Evolutionary conservation across 2,797 vertebrate species (phyloP), one percentile per base, ranked within the genome.

Genomic region (Coregonus suidteri): DNA sequence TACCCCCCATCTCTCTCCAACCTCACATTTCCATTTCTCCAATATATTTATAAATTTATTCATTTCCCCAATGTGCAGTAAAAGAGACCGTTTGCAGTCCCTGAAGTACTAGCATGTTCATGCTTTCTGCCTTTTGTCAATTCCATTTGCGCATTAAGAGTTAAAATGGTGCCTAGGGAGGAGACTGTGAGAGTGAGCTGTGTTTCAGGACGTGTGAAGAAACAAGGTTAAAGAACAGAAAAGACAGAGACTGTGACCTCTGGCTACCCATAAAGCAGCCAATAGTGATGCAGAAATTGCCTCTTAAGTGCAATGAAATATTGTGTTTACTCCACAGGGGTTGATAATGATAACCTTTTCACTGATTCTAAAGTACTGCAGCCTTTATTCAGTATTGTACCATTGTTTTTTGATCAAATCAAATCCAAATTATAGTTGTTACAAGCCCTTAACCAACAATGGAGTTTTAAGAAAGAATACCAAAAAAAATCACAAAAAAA

Each of bases 161-260:
- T 86, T 74, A 76, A 9, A 69, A 18, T 53, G 67, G n/a, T 71
- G 77, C 66, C 81, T 15, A 2, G 77, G 80, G 77, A 81, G 51
- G 6, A 78, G 56, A 59, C 37, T 56, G 56, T 47, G 6, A 30
- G 47, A 15, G 16, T 75, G 77, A 47, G 74, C 71, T 84, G 77
- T 80, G 34, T 66, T 31, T 66, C 25, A 34, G 65, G 65, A 34
- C 15, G 65, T 34, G 65, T 66, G 25, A 66, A 4, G 6, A 31
- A 30, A 66, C 31, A 14, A 31, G 3, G 25, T 59, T n/a, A 7
- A 6, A 6, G 18, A 59, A 59, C 18, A 59, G 56, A n/a, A 54
- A 54, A 54, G 14, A 54, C 53, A 0, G 53, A 54, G 4, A 18
- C 15, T 54, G 15, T 54, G 14, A 18, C 14, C 53, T 18, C 5